phyloP scores from a whole-genome alignment of 1,140 invertebrate species.

The Ostrea denselamellosa region DNA sequence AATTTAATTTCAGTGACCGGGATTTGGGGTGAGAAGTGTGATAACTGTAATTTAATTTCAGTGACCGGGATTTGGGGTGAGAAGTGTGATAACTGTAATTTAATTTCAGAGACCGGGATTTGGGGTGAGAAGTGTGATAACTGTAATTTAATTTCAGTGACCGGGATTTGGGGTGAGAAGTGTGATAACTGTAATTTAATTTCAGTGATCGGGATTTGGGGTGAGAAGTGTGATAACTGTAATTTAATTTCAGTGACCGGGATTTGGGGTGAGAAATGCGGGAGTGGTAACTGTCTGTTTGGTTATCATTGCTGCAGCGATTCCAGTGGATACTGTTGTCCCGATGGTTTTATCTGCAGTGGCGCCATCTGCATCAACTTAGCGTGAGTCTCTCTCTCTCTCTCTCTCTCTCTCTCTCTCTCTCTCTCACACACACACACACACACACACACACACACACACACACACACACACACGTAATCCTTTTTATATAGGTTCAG shows the following conservation, averaged over 20 bases:
- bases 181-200: not conserved
- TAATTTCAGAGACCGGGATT: not conserved
- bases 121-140: not conserved
- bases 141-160: not conserved
- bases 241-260: conserved; percentile 4
- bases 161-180: not conserved
- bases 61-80: not conserved
- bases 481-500: not conserved
- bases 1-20: conserved; percentile 2
- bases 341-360: conserved; percentile 4
- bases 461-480: too few relatives aligned
- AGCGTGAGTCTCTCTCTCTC: not conserved
- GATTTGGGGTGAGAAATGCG: not conserved
- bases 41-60: not conserved
- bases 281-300: not conserved
- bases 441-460: too few relatives aligned
- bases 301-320: conserved; percentile 21
- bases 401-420: not conserved
- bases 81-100: not conserved
- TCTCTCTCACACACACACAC: not conserved
- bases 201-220: not conserved
- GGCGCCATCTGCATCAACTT: conserved; percentile 11
- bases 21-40: not conserved
- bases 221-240: not conserved
- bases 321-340: conserved; percentile 2